Evolutionary conservation across 2,113 vertebrate genomes (phyloP).

Genomic region (Rousettus leschenaultii): DNA sequence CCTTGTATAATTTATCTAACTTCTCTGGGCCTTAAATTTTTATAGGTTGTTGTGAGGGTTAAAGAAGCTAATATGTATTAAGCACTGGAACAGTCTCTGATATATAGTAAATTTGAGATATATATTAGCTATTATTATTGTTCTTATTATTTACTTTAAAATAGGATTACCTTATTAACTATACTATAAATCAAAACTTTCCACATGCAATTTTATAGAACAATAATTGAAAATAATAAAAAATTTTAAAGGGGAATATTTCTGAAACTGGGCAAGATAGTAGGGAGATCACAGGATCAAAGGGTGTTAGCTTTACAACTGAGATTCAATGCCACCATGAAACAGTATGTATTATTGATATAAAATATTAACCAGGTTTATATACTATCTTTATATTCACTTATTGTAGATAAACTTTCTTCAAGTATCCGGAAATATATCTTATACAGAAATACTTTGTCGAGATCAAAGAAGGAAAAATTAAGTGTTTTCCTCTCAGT

Average conservation of each 20-base stretch:
- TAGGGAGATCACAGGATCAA: not conserved
- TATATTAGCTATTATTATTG: not conserved
- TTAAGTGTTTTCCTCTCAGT: not conserved
- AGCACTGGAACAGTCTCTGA: not conserved
- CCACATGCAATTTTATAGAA: not conserved
- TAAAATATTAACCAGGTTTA: not conserved
- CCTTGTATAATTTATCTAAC: not conserved
- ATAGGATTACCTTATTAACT: not conserved
- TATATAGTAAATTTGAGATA: not conserved
- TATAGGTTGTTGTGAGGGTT: not conserved
- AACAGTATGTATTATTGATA: not conserved
- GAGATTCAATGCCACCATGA: not conserved
- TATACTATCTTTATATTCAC: not conserved
- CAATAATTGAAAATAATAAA: not conserved
- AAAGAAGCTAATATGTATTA: not conserved
- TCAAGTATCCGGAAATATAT: not conserved
- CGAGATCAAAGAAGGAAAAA: not conserved
- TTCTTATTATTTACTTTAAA: not conserved
- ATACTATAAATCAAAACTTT: not conserved
- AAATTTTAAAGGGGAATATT: not conserved
- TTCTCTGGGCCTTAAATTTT: not conserved
- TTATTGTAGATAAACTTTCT: not conserved
- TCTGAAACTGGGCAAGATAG: not conserved
- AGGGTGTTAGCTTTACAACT: not conserved
- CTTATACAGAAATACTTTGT: not conserved